Evolutionary conservation across 2,888 invertebrate genomes (phyloP).

Genomic region (Rhimphoctona megacephalus): DNA sequence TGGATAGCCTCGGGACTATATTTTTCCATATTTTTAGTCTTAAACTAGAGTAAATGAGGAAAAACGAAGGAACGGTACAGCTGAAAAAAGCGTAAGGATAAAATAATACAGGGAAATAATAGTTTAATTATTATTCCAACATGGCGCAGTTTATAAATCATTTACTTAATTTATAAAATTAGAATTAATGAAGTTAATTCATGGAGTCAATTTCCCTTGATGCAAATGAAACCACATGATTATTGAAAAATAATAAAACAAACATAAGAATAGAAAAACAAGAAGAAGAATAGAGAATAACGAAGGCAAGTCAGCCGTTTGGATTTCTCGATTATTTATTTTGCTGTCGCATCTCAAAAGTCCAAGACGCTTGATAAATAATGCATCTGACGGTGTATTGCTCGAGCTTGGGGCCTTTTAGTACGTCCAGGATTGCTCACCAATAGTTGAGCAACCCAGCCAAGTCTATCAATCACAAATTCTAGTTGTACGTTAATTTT

Average conservation of each 20-base stretch:
- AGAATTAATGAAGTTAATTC: background rate
- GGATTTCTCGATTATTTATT: conserved; percentile 51
- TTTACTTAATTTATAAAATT: background rate
- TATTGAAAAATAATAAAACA: background rate
- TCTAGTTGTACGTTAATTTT: conserved; percentile 43
- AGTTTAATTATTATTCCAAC: background rate
- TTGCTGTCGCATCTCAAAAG: conserved; percentile 70
- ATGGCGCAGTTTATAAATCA: background rate
- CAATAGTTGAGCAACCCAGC: conserved; percentile 38
- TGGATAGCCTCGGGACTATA: background rate
- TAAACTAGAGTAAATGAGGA: background rate
- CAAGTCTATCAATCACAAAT: conserved; percentile 40
- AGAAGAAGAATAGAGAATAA: conserved; percentile 11
- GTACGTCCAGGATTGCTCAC: conserved; percentile 35
- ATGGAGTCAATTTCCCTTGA: background rate
- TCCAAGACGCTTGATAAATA: conserved; percentile 74
- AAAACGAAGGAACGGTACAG: background rate
- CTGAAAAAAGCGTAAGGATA: background rate
- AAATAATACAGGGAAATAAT: background rate
- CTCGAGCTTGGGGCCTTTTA: conserved; percentile 19
- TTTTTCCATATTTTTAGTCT: background rate
- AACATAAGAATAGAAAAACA: background rate
- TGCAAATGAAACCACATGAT: background rate
- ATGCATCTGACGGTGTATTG: conserved; percentile 73
- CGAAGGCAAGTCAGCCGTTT: conserved; percentile 49